These are phyloP conservation scores for Carassius gibelio DNA, from an alignment of 2,113 vertebrate species.

Conservation along the genomic window DNA sequence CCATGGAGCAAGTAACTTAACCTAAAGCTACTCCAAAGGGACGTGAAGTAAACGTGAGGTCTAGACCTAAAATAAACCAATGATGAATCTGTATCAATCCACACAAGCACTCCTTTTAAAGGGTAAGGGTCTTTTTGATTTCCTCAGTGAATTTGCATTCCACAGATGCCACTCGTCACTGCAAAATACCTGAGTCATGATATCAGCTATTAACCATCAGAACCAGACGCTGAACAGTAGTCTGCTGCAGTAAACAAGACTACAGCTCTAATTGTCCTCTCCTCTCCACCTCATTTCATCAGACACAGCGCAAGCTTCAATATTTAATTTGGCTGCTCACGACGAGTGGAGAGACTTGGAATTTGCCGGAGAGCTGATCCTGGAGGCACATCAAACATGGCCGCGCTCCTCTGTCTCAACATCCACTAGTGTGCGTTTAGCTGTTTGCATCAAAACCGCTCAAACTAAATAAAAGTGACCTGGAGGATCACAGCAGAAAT, in stretches of 20 bases:
- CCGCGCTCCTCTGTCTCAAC: conserved; percentile 81
- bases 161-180: too few species aligned
- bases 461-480: conserved; percentile 60
- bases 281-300: conserved; percentile 68
- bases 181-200: not conserved
- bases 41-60: too few species aligned
- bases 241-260: conserved; percentile 5
- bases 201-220: not conserved
- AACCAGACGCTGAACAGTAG: not conserved
- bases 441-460: conserved; percentile 72
- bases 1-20: too few species aligned
- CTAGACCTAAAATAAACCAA: too few species aligned
- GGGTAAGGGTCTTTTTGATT: too few species aligned
- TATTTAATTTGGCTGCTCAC: conserved; percentile 87
- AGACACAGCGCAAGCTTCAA: conserved; percentile 81
- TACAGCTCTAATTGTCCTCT: conserved; percentile 4
- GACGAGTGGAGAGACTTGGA: conserved; percentile 75
- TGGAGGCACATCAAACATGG: conserved; percentile 83
- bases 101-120: too few species aligned
- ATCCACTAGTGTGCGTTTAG: conserved; percentile 78
- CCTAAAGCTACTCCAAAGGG: too few species aligned
- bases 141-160: too few species aligned
- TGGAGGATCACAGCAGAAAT: not conserved
- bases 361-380: conserved; percentile 79
- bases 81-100: too few species aligned